A percentile compares a stretch with the other conserved stretches of the same genome.
phyloP scores from a whole-genome alignment of 2,888 invertebrate species.

The Pyrgus malvae region DNA sequence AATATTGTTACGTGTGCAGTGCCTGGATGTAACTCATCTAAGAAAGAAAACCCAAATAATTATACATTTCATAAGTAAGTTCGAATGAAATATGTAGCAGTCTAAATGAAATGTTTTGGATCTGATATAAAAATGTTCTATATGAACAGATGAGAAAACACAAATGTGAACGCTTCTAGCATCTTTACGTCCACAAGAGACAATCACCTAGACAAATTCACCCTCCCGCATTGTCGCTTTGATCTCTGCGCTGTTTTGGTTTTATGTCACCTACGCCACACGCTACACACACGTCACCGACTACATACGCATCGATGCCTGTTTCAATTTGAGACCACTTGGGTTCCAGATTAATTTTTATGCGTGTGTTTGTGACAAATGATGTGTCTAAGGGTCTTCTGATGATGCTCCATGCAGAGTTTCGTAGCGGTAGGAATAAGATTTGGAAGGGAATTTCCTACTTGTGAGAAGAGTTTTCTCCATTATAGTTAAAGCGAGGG shows the following conservation, averaged over 20 bases:
- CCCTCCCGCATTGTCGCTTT: constrained; percentile 75
- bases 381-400: constrained; percentile 12
- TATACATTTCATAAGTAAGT: too few relatives aligned
- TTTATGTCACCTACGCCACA: constrained; percentile 27
- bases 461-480: too few relatives aligned
- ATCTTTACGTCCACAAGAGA: constrained; percentile 21
- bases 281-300: constrained; percentile 12
- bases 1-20: too few relatives aligned
- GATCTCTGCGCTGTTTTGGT: constrained; percentile 74
- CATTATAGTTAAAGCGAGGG: too few relatives aligned
- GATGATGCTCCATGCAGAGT: constrained; percentile 13
- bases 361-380: constrained; percentile 19
- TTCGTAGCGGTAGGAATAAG: neutral
- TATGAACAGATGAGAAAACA: too few relatives aligned
- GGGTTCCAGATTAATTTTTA: constrained; percentile 51
- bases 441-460: neutral
- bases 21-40: too few relatives aligned
- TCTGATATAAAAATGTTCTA: too few relatives aligned
- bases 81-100: too few relatives aligned
- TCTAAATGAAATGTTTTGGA: too few relatives aligned
- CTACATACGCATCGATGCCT: constrained; percentile 51
- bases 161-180: neutral
- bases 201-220: constrained; percentile 71
- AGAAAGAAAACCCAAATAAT: too few relatives aligned
- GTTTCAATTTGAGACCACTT: constrained; percentile 60